Conservation (phyloP, 2,113 vertebrate genomes). For the Sitta europaea region DNA sequence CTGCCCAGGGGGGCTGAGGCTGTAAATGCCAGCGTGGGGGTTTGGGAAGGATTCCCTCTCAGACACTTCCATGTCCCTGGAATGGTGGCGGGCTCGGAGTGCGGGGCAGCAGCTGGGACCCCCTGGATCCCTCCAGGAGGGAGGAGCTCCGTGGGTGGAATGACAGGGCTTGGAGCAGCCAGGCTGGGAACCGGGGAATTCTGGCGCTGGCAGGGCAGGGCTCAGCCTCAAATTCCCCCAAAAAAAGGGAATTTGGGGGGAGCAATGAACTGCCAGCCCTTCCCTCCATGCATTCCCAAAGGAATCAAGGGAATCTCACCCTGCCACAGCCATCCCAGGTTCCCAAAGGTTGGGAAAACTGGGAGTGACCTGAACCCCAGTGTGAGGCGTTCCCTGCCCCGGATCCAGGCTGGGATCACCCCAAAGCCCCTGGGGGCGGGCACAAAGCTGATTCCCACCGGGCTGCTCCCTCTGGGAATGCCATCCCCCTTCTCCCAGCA, state of each 20-base stretch:
- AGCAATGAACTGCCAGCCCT: neutral
- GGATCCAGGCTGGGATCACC: too few species aligned
- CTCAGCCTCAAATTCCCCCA: neutral
- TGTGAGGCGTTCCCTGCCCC: too few species aligned
- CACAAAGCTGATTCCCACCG: neutral
- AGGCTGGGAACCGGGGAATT: neutral
- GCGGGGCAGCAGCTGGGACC: neutral
- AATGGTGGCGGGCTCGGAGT: accelerated
- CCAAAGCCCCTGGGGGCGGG: too few species aligned
- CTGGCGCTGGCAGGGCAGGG: neutral
- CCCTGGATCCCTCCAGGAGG: neutral
- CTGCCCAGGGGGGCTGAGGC: neutral
- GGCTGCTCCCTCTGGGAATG: neutral
- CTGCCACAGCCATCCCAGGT: neutral
- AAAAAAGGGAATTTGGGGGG: neutral
- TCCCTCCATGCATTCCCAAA: accelerated
- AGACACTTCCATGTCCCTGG: neutral
- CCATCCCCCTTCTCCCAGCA: accelerated
- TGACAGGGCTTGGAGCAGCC: neutral
- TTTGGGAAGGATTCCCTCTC: neutral
- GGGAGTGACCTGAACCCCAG: neutral
- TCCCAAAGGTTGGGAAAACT: neutral
- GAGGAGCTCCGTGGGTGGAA: neutral
- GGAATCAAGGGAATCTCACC: neutral
- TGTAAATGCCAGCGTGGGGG: neutral